phyloP scores from a whole-genome alignment of 2,888 invertebrate species.

The Troides aeacus region DNA sequence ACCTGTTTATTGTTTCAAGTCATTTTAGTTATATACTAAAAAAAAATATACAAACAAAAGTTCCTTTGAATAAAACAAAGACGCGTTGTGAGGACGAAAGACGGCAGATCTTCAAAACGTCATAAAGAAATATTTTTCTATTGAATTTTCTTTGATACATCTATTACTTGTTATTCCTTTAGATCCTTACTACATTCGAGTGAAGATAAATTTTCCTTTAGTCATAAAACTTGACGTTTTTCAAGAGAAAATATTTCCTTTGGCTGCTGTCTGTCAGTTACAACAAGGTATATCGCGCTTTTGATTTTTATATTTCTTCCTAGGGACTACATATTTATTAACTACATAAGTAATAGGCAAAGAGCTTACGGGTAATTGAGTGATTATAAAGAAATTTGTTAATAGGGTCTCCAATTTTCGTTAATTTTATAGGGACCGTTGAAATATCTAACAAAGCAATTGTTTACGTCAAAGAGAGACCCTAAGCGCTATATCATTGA shows the following conservation, averaged over 20 bases:
- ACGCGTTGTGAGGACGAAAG: neutral
- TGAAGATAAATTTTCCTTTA: conserved; percentile 4
- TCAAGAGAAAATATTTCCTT: conserved; percentile 2
- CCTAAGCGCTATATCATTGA: conserved; percentile 9
- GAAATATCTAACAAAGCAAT: conserved; percentile 17
- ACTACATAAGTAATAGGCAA: too few species aligned
- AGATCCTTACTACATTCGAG: neutral
- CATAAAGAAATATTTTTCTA: neutral
- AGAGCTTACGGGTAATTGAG: neutral
- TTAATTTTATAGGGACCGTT: conserved; percentile 1
- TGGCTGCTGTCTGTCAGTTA: neutral
- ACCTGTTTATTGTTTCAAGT: neutral
- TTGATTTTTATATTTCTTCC: neutral
- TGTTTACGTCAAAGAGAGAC: conserved; percentile 19
- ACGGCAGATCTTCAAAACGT: neutral
- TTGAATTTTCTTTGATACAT: conserved; percentile 4
- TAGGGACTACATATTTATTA: too few species aligned
- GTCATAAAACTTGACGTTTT: neutral
- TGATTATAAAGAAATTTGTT: neutral
- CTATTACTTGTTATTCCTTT: conserved; percentile 1
- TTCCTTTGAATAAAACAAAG: neutral
- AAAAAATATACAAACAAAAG: neutral
- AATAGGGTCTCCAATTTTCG: neutral
- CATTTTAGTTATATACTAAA: neutral
- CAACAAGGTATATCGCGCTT: neutral